phyloP scores from a whole-genome alignment of 2,113 vertebrate species.

The Chloroceryle aenea region DNA sequence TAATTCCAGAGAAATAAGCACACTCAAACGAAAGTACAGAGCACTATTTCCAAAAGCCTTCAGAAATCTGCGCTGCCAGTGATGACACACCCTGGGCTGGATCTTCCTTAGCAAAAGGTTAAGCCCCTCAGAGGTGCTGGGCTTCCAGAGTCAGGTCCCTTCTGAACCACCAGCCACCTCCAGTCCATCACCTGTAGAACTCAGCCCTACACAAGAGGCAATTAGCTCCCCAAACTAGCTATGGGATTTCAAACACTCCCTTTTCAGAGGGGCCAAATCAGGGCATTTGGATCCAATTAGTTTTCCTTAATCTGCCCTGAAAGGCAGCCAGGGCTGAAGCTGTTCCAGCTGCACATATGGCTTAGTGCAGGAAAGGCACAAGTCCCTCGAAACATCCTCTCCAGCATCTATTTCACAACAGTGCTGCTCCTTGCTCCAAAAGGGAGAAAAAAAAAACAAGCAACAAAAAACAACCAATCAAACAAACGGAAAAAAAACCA shows the following conservation, averaged over 20 bases:
- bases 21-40: background rate
- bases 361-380: background rate
- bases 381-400: background rate
- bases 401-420: background rate
- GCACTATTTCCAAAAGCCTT: background rate
- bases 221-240: background rate
- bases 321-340: constrained; percentile 6
- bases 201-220: background rate
- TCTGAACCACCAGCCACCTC: background rate
- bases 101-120: background rate
- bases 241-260: rapidly evolving
- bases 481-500: background rate
- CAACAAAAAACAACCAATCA: too few relatives aligned
- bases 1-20: background rate
- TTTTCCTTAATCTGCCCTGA: background rate
- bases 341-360: background rate
- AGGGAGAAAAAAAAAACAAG: background rate
- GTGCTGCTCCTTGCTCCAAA: background rate
- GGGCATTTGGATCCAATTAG: background rate
- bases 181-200: background rate
- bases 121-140: background rate
- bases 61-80: background rate
- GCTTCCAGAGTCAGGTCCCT: background rate
- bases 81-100: background rate
- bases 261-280: background rate